Conservation (phyloP, 2,113 vertebrate species). For the Cyanistes caeruleus region DNA sequence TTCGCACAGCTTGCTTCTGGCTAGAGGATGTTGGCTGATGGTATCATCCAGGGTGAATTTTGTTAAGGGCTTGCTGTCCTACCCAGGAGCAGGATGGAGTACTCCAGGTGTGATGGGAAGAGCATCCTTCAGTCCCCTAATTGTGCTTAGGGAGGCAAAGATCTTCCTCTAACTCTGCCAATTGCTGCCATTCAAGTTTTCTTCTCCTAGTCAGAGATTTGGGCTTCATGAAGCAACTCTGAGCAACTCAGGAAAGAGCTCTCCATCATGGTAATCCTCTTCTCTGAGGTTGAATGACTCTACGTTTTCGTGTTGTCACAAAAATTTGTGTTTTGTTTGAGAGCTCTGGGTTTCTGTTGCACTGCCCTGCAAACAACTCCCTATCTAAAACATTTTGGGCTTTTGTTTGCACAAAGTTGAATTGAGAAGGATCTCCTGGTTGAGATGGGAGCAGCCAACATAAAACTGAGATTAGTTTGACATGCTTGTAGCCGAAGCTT, state of each 20-base stretch:
- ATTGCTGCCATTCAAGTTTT: fast-evolving
- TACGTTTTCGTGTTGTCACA: fast-evolving
- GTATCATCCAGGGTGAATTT: neutral
- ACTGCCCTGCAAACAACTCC: neutral
- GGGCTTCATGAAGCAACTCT: neutral
- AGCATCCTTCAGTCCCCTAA: neutral
- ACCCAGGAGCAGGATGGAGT: neutral
- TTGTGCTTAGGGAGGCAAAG: neutral
- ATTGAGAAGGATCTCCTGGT: neutral
- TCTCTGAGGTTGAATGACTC: neutral
- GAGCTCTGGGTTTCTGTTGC: neutral
- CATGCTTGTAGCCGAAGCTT: neutral
- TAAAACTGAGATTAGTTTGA: neutral
- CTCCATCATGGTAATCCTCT: neutral
- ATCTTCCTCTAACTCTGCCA: neutral
- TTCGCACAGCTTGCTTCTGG: fast-evolving
- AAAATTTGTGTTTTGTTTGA: neutral
- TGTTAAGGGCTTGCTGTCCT: neutral
- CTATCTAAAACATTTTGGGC: neutral
- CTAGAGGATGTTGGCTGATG: neutral
- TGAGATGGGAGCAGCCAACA: neutral
- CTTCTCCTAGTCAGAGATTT: neutral
- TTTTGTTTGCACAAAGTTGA: neutral
- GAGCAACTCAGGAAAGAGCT: neutral
- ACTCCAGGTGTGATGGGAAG: too few relatives aligned